These are phyloP conservation scores for Ophraella communa DNA, from an alignment of 2,888 invertebrate genomes.

Conservation along the genomic window DNA sequence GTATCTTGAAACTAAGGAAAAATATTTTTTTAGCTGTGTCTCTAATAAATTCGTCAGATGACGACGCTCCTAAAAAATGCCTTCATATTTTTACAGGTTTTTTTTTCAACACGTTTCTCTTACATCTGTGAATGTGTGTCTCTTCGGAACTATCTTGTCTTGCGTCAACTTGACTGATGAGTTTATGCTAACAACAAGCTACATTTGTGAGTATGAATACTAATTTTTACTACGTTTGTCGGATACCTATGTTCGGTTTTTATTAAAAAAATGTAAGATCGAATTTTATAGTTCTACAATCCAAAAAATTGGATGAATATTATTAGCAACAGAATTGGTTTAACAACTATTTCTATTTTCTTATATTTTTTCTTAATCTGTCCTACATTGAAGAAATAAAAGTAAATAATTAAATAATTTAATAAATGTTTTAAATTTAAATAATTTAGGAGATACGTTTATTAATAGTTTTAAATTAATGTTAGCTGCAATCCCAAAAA, in stretches of 20 bases:
- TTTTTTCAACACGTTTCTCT: conserved; percentile 7
- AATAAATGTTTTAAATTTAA: too few species aligned
- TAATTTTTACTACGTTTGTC: conserved; percentile 16
- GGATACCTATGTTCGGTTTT: too few species aligned
- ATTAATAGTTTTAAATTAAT: too few species aligned
- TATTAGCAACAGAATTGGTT: not conserved
- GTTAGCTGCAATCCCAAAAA: too few species aligned
- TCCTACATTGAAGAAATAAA: too few species aligned
- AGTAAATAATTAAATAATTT: too few species aligned
- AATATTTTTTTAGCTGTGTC: conserved; percentile 12
- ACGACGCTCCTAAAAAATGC: conserved; percentile 15
- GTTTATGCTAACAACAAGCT: conserved; percentile 24
- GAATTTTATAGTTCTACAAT: too few species aligned
- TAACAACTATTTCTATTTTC: too few species aligned
- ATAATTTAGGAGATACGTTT: too few species aligned
- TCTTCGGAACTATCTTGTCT: conserved; percentile 22
- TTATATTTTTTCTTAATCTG: too few species aligned
- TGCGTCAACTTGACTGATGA: conserved; percentile 26
- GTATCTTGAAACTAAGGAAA: not conserved
- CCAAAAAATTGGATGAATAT: not conserved
- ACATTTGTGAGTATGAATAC: conserved; percentile 23
- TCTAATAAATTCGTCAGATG: conserved; percentile 21
- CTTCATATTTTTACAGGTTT: conserved; percentile 21
- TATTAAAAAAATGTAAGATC: too few species aligned
- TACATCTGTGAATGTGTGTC: conserved; percentile 14